Base-by-base conservation (phyloP, 2,113 vertebrate species). In the Caretta caretta region DNA sequence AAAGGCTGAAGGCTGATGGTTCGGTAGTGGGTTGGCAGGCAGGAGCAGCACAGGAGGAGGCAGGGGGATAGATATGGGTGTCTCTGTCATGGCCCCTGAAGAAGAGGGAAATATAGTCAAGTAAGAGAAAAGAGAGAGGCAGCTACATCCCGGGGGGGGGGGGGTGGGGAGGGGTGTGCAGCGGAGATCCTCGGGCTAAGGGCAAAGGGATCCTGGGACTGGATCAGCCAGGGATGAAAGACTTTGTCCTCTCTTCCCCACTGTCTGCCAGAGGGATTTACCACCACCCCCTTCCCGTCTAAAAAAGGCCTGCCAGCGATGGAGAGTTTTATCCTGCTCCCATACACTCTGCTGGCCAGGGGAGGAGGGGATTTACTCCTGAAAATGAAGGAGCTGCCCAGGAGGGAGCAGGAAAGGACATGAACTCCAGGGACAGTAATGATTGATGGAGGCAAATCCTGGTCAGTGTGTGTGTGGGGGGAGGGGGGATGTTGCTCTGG, bases 401-500 rank as follows among this genome's bases (percentile, higher is more conserved):
- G 86, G 49, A 4, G 89, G 38, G 46, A 38, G 17, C 19, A 27
- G 27, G 42, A 50, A 83, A 3, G 90, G 31, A 1, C 83, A 76
- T n/a, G 31, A 88, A 93, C 92, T 88, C 56, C 80, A 89, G 10
- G 54, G 42, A 54, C 9, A 72, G 57, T 3, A 54, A 1, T 31
- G 57, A 22, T 17, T 89, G 75, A 38, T 46, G 31, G 56, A 38
- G 69, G 49, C 51, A 12, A 51, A 80, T 38, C 38, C 20, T 46
- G 10, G 35, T 84, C 31, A 24, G 27, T 1, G 1, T 10, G 3
- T 2, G 10, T 57, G 78, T 10, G 59, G 16, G 4, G 5, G 16
- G 19, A n/a, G 22, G 19, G 17, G 53, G 17, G 51, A 4, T 75
- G 51, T n/a, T 11, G 56, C 85, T 86, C 13, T 1, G 31, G 56